phyloP scores from a whole-genome alignment of 2,888 invertebrate species.

The Ceratothoa steindachneri region DNA sequence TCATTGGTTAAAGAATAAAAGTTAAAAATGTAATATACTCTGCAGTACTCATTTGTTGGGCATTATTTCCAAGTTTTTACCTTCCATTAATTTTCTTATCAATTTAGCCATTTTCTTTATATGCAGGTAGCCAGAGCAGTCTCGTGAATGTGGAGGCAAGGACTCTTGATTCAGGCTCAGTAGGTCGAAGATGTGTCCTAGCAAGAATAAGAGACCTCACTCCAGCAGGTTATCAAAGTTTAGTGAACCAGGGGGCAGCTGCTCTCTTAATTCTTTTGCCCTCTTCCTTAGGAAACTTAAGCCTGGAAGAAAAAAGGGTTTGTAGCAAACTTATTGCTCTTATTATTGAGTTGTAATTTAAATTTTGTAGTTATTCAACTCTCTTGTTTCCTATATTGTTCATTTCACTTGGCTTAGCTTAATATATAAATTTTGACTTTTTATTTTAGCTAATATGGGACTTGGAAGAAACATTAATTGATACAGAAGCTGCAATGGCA shows the following conservation, averaged over 20 bases:
- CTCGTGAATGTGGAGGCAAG: slow-evolving; percentile 45
- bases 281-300: slow-evolving; percentile 24
- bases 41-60: not conserved
- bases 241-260: slow-evolving; percentile 39
- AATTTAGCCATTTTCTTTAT: slow-evolving; percentile 45
- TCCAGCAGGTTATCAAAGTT: slow-evolving; percentile 26
- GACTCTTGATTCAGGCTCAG: slow-evolving; percentile 30
- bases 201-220: slow-evolving; percentile 42
- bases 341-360: no score
- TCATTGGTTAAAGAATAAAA: no score
- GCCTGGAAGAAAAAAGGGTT: slow-evolving; percentile 24
- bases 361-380: no score
- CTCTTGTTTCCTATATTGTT: no score
- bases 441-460: slow-evolving; percentile 48
- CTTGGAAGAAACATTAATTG: slow-evolving; percentile 75
- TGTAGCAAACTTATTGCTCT: no score
- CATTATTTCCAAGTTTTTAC: no score
- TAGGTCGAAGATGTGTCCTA: slow-evolving; percentile 44
- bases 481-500: slow-evolving; percentile 74
- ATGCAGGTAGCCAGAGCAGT: slow-evolving; percentile 43
- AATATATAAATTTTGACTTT: no score
- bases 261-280: slow-evolving; percentile 44
- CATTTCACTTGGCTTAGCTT: no score
- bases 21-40: no score
- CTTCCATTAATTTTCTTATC: no score